phyloP scores from a whole-genome alignment of 2,888 invertebrate species.

The Brachyptera risi region DNA sequence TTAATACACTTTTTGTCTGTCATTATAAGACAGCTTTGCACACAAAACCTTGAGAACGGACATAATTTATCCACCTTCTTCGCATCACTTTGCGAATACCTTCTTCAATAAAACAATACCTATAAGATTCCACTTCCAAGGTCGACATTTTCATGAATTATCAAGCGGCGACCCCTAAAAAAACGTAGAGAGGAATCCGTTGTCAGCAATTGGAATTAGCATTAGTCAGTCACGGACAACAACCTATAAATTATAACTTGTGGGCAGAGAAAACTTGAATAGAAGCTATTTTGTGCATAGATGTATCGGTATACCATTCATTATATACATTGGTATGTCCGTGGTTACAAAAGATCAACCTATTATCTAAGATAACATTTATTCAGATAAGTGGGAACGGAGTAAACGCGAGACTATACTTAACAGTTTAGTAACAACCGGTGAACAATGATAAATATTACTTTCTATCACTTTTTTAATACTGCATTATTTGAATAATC shows the following conservation, averaged over 20 bases:
- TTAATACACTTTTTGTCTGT: neutral
- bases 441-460: too few species aligned
- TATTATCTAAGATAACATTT: too few species aligned
- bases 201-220: neutral
- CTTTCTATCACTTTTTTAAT: too few species aligned
- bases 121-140: neutral
- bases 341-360: too few species aligned
- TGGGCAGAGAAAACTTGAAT: too few species aligned
- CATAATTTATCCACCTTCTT: neutral
- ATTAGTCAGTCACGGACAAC: neutral
- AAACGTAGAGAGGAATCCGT: constrained; percentile 2
- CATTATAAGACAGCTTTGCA: neutral
- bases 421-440: too few species aligned
- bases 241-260: neutral
- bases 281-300: too few species aligned
- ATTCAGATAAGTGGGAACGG: too few species aligned
- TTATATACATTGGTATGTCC: too few species aligned
- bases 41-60: neutral
- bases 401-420: too few species aligned
- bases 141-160: constrained; percentile 10
- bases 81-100: neutral
- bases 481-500: too few species aligned
- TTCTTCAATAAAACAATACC: constrained; percentile 5
- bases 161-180: constrained; percentile 4
- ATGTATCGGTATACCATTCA: too few species aligned